Evolutionary conservation across 2,797 vertebrate species (phyloP).

Genomic region (Setipinna tenuifilis): DNA sequence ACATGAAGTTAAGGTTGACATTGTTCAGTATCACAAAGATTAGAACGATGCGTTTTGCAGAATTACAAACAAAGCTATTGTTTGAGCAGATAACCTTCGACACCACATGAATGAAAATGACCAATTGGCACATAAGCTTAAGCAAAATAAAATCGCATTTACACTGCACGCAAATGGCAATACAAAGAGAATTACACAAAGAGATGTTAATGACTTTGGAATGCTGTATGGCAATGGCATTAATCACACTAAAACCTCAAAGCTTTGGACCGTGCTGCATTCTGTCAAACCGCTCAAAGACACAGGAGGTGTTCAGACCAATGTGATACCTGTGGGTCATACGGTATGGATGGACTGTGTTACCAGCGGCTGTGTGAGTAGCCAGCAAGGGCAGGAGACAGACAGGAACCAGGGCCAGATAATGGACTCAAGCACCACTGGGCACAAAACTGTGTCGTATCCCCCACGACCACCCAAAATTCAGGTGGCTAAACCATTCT

Average conservation of each 20-base stretch:
- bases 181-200: neutral
- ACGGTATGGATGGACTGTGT: neutral
- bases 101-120: neutral
- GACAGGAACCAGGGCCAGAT: neutral
- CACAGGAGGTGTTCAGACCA: neutral
- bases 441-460: too few relatives aligned
- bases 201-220: slow-evolving; percentile 16
- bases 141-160: neutral
- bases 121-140: neutral
- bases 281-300: neutral
- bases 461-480: too few relatives aligned
- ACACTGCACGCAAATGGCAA: neutral
- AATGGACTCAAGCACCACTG: too few relatives aligned
- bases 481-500: too few relatives aligned
- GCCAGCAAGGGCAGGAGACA: neutral
- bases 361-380: neutral
- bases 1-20: neutral
- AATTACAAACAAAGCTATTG: slow-evolving; percentile 1
- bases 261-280: neutral
- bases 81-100: neutral
- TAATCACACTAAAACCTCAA: neutral
- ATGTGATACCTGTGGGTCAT: neutral
- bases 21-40: neutral
- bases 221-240: neutral
- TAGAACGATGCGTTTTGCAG: neutral